Percentiles rank a stretch among this genome's conserved stretches.
Conservation (phyloP, 2,113 vertebrate species). For the Nematolebias whitei region DNA sequence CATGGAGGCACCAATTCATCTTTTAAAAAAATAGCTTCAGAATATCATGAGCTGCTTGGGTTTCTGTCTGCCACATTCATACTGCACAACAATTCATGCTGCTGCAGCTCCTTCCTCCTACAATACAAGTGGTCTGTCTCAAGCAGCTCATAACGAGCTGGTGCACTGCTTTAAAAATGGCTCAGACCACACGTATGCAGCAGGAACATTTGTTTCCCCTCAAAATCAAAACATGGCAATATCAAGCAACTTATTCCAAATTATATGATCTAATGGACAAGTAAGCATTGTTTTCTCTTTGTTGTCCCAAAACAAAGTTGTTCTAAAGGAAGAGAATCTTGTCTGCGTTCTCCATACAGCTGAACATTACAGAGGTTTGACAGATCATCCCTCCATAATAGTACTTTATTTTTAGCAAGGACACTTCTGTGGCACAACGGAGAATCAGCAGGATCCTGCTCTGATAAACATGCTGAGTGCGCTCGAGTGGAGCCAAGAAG, state of each 20-base stretch:
- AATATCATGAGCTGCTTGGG: neutral
- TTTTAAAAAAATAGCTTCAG: neutral
- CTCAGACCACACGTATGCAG: conserved; percentile 28
- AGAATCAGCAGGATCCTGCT: conserved; percentile 23
- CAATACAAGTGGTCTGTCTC: conserved; percentile 23
- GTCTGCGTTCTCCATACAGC: neutral
- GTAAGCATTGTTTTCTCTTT: conserved; percentile 54
- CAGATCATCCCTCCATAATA: neutral
- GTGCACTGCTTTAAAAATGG: neutral
- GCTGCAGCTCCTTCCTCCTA: conserved; percentile 38
- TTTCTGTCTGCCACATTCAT: conserved; percentile 31
- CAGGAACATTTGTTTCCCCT: conserved; percentile 21
- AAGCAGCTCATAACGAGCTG: conserved; percentile 1
- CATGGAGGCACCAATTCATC: conserved; percentile 6
- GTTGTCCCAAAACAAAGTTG: conserved; percentile 24
- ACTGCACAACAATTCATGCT: conserved; percentile 45
- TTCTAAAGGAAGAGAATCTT: neutral
- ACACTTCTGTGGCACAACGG: neutral
- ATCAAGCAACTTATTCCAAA: conserved; percentile 25
- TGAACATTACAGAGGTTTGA: conserved; percentile 12
- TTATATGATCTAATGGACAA: neutral
- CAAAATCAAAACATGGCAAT: neutral
- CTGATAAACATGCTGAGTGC: conserved; percentile 55
- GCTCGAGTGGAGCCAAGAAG: conserved; percentile 16
- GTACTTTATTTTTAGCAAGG: conserved; percentile 3